These are phyloP conservation scores for Anthopleura sola DNA, from an alignment of 64 coral and sea anemone species.

Conservation along the genomic window DNA sequence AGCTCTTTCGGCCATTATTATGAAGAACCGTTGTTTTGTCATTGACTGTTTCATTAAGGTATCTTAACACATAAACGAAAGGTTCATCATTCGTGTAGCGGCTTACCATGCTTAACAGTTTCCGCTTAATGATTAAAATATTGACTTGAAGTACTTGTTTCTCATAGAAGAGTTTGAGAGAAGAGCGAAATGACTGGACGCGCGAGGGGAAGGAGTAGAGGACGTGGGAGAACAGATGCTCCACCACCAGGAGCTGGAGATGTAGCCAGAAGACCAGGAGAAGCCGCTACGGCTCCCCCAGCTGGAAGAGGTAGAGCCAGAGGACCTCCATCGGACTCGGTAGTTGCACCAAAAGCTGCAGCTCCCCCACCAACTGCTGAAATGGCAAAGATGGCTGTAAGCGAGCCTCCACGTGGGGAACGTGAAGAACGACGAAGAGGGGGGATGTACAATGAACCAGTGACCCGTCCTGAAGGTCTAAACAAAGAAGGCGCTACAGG, in stretches of 20 bases:
- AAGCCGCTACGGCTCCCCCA: slow-evolving; percentile 15
- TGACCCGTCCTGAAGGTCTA: slow-evolving; percentile 22
- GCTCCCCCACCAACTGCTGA: slow-evolving; percentile 40
- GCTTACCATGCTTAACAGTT: no score
- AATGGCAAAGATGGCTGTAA: slow-evolving; percentile 54
- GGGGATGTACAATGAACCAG: slow-evolving; percentile 38
- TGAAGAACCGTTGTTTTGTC: neutral
- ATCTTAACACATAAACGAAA: no score
- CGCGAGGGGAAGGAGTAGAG: slow-evolving; percentile 71
- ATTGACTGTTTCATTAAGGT: no score
- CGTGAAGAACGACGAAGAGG: neutral
- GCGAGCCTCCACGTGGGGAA: slow-evolving; percentile 9
- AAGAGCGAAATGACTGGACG: slow-evolving; percentile 63
- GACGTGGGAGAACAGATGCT: slow-evolving; percentile 62
- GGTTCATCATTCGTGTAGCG: no score
- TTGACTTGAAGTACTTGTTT: neutral
- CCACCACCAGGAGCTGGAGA: slow-evolving; percentile 23
- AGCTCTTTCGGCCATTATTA: neutral
- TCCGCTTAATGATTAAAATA: no score
- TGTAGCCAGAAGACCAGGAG: slow-evolving; percentile 64
- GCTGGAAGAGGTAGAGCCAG: slow-evolving; percentile 78
- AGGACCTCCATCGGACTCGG: slow-evolving; percentile 59
- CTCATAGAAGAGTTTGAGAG: neutral
- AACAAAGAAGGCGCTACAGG: slow-evolving; percentile 73
- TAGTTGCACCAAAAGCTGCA: neutral